phyloP scores from a whole-genome alignment of 2,797 vertebrate species.

The Ciconia nigra region DNA sequence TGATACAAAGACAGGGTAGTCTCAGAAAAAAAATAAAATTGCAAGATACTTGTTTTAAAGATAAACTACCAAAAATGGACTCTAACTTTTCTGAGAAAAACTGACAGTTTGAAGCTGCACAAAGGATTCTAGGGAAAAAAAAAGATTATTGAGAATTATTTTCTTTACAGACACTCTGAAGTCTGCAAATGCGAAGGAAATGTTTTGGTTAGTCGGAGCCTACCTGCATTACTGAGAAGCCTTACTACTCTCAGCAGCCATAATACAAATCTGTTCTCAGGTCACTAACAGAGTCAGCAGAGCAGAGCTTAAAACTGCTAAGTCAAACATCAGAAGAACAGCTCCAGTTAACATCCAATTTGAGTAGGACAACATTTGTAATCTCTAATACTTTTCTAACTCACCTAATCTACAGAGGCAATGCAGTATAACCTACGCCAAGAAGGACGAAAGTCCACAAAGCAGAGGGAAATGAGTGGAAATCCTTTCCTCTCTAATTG shows the following conservation, averaged over 20 bases:
- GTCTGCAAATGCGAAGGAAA: not conserved
- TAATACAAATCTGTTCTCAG: not conserved
- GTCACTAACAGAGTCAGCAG: not conserved
- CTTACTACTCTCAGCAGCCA: not conserved
- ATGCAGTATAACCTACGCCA: not conserved
- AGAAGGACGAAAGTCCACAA: not conserved
- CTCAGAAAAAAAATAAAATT: not conserved
- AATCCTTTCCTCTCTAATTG: not conserved
- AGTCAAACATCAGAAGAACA: not conserved
- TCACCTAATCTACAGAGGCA: not conserved
- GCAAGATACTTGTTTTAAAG: not conserved
- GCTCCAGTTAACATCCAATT: not conserved
- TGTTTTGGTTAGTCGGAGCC: not conserved
- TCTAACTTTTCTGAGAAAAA: not conserved
- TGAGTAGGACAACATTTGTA: not conserved
- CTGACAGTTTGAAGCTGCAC: not conserved
- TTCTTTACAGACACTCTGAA: not conserved
- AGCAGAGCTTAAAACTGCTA: not conserved
- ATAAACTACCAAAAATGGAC: not conserved
- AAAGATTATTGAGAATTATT: not conserved
- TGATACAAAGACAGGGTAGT: not conserved
- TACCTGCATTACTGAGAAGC: not conserved
- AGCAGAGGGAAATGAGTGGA: not conserved
- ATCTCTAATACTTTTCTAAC: not conserved
- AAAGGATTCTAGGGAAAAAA: not conserved